Evolutionary conservation across 2,888 invertebrate species (phyloP).

Genomic region (Pyrrhia umbra): DNA sequence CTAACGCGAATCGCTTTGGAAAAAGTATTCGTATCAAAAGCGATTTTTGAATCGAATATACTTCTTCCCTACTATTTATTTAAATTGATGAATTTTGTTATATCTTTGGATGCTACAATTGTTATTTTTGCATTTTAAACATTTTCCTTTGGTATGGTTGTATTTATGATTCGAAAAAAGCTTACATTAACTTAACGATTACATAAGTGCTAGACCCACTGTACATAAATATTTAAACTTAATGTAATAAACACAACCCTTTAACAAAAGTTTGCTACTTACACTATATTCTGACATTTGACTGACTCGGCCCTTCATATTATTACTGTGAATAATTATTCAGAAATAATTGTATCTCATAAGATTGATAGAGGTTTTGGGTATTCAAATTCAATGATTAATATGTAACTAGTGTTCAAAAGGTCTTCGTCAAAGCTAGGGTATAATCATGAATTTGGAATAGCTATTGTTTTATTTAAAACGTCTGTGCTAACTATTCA

Average conservation of each 20-base stretch:
- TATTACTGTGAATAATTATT: conserved; percentile 22
- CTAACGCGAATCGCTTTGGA: too few relatives aligned
- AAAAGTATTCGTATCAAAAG: too few relatives aligned
- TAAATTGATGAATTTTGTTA: too few relatives aligned
- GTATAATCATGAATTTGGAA: background rate
- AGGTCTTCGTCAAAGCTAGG: background rate
- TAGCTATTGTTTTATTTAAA: background rate
- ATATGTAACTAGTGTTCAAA: conserved; percentile 8
- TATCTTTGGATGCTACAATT: too few relatives aligned
- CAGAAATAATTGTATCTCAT: conserved; percentile 15
- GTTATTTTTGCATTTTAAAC: too few relatives aligned
- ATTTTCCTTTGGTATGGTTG: too few relatives aligned
- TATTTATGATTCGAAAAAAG: too few relatives aligned
- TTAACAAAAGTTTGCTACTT: conserved; percentile 9
- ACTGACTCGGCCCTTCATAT: conserved; percentile 16
- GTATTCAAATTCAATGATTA: conserved; percentile 6
- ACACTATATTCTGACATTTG: conserved; percentile 11
- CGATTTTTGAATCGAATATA: too few relatives aligned
- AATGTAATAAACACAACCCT: background rate
- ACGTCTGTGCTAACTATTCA: background rate
- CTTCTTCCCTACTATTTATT: too few relatives aligned
- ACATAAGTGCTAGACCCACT: too few relatives aligned
- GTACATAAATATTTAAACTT: background rate
- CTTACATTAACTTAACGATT: too few relatives aligned
- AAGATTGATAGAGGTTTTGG: conserved; percentile 21